Evolutionary conservation across 2,113 vertebrate species (phyloP), one percentile per base, ranked within the genome.

Genomic region (Anoplopoma fimbria): DNA sequence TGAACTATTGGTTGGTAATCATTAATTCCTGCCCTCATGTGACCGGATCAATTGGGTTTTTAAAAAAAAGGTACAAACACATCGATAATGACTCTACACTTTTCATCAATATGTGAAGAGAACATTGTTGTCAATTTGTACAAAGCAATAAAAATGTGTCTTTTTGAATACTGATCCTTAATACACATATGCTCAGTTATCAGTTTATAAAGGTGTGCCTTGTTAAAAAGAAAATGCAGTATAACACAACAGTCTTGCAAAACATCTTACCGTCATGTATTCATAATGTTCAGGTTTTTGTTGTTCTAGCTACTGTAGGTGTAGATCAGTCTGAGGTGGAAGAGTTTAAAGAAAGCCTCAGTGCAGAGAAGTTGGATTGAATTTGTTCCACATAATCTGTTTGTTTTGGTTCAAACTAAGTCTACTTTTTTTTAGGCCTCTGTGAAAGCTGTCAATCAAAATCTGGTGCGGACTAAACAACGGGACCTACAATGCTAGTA

Each of bases 1-100:
- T 77, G 33, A 83, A 79, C 75, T 67, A 92, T 88, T 84, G 86
- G 92, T 82, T 69, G 33, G 45, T 68, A 51, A 64, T 64, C 74
- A 40, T 65, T 81, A 81, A 86, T 87, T 84, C 77, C 86, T 73
- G 27, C 51, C 31, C 63, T 51, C 6, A 49, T 80, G 51, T 78
- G 40, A 83, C 58, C 21, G 19, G 74, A 91, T 88, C 84, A 68
- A 78, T 83, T 29, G 19, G 64, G 60, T 69, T n/a, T n/a, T n/a
- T 57, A 53, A 58, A 61, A 75, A 75, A 47, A 25, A 45, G 60
- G 58, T 53, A 79, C 61, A 87, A 87, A 92, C 73, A 83, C 60
- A 62, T 88, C 85, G 82, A 87, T 87, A 85, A 84, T 63, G 47
- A 67, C 84, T 87, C 68, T 13, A 40, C 64, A 63, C 61, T 61